Evolutionary conservation across 2,797 vertebrate genomes (phyloP).

Genomic region (Acrossocheilus fasciatus): DNA sequence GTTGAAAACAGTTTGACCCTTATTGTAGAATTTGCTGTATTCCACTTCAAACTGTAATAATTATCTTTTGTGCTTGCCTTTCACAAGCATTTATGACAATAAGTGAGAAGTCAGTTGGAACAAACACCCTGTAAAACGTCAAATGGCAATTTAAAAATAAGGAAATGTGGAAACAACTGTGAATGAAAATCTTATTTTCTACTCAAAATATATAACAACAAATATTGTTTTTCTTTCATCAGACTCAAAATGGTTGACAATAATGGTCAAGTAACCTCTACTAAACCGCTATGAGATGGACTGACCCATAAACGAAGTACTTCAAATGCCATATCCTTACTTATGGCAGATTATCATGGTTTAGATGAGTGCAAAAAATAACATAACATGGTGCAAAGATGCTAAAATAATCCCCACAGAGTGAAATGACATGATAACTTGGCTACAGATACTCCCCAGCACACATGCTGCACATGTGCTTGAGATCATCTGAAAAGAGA

Average conservation of each 20-base stretch:
- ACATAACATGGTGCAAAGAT: neutral
- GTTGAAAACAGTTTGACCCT: neutral
- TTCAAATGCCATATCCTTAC: neutral
- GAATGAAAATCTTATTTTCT: neutral
- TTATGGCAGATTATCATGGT: neutral
- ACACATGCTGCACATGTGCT: neutral
- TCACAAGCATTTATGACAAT: neutral
- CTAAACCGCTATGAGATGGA: neutral
- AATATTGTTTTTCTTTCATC: neutral
- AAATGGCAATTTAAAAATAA: neutral
- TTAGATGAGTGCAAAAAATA: neutral
- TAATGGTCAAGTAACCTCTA: neutral
- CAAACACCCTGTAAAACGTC: neutral
- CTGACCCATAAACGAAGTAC: neutral
- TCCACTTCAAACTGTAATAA: constrained; percentile 1
- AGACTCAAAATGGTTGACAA: neutral
- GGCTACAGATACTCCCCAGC: neutral
- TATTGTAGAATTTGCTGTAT: neutral
- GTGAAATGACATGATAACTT: neutral
- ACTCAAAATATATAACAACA: neutral
- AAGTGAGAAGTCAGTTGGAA: neutral
- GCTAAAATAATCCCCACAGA: neutral
- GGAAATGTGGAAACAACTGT: neutral
- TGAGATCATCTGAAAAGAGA: neutral
- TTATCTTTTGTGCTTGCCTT: neutral